Conservation (phyloP, 2,888 invertebrate genomes). For the Nomada hirtipes region DNA sequence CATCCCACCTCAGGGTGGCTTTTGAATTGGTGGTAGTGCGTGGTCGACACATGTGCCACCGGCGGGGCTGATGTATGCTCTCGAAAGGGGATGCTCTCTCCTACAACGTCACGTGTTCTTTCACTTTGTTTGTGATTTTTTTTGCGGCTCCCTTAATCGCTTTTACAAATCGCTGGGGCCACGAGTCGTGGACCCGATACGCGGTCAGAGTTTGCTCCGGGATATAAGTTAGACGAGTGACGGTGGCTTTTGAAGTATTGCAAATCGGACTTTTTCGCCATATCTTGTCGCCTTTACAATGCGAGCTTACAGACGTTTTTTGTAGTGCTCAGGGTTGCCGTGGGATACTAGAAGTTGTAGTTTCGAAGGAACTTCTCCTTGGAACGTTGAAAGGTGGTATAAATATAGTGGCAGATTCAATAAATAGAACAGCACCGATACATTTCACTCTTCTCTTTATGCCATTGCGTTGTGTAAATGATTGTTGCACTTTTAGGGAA, state of each 20-base stretch:
- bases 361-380: no score
- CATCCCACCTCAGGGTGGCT: not conserved
- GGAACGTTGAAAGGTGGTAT: no score
- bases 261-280: not conserved
- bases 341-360: no score
- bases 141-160: slow-evolving; percentile 62
- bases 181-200: not conserved
- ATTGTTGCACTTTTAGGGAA: no score
- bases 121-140: slow-evolving; percentile 78
- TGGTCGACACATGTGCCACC: slow-evolving; percentile 72
- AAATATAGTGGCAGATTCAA: no score
- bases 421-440: no score
- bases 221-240: not conserved
- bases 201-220: not conserved
- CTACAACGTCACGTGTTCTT: slow-evolving; percentile 77
- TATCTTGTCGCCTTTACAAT: not conserved
- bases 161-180: slow-evolving; percentile 60
- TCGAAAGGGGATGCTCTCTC: slow-evolving; percentile 70
- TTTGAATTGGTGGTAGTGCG: slow-evolving; percentile 7
- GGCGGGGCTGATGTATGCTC: slow-evolving; percentile 77
- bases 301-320: no score
- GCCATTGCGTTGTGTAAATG: no score
- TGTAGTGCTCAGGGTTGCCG: no score
- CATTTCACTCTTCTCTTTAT: no score
- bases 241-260: slow-evolving; percentile 22